phyloP scores from a whole-genome alignment of 1,140 invertebrate species.

The Caenorhabditis elegans region WBcel235 BX284604.4:5368501-5369000 shows the following conservation, averaged over 20 bases:
- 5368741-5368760: no score
- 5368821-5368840: no score
- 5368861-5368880: no score
- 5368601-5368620: constrained; percentile 36
- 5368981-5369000: not conserved
- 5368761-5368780: not conserved
- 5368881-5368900: no score
- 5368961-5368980: not conserved
- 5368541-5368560: constrained; percentile 13
- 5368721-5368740: not conserved
- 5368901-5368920: no score
- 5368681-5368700: constrained; percentile 43
- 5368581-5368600: constrained; percentile 30
- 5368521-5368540: constrained; percentile 4
- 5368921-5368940: not conserved
- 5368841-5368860: no score
- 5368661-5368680: constrained; percentile 39
- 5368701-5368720: constrained; percentile 34
- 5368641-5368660: constrained; percentile 17
- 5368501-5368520: not conserved
- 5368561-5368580: constrained; percentile 32
- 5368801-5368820: no score
- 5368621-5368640: constrained; percentile 24
- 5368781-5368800: no score
- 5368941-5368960: not conserved